phyloP scores from a whole-genome alignment of 2,797 vertebrate genomes.

The Crenuchus spilurus region DNA sequence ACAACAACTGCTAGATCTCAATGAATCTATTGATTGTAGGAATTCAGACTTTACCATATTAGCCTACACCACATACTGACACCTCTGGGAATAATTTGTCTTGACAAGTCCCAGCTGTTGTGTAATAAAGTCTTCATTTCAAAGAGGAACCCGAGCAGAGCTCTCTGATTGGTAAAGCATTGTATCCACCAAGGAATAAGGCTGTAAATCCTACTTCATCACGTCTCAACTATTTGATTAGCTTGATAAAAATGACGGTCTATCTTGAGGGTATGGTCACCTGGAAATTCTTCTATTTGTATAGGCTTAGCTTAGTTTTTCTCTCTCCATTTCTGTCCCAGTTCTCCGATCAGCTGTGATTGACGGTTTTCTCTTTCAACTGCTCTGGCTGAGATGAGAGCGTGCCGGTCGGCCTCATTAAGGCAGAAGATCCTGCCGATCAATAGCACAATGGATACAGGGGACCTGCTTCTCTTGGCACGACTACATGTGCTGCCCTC shows the following conservation, averaged over 20 bases:
- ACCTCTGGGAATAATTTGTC: not conserved
- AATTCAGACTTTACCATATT: not conserved
- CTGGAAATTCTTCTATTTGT: no score
- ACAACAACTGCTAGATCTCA: no score
- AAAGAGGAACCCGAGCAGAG: not conserved
- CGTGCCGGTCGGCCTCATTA: constrained; percentile 65
- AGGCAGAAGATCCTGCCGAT: constrained; percentile 72
- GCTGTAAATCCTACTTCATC: not conserved
- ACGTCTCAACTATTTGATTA: no score
- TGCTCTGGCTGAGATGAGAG: not conserved
- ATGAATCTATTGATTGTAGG: not conserved
- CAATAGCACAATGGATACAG: constrained; percentile 69
- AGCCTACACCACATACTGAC: not conserved
- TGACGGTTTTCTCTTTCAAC: constrained; percentile 4
- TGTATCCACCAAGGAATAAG: not conserved
- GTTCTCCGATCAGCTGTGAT: not conserved
- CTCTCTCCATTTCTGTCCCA: not conserved
- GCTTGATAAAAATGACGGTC: not conserved
- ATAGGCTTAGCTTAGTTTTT: not conserved
- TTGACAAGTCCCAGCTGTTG: constrained; percentile 12
- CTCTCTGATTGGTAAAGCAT: not conserved
- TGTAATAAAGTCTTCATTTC: not conserved
- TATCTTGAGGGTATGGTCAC: not conserved
- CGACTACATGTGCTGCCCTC: constrained; percentile 66
- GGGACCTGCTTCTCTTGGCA: constrained; percentile 65